Evolutionary conservation across 1,140 invertebrate species (phyloP).

Genomic region (Drosophila murphyi): DNA sequence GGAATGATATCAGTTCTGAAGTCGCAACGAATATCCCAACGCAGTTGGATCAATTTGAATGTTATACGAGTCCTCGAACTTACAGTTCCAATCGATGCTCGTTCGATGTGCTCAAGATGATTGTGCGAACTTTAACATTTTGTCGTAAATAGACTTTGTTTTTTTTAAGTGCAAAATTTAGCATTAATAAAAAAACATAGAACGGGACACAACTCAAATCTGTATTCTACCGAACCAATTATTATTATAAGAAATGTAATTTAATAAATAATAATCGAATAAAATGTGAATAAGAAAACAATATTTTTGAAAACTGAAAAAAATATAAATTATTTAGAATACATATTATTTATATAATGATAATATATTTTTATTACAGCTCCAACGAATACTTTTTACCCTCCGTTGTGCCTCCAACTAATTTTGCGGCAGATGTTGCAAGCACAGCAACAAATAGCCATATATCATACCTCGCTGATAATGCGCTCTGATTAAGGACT

Average conservation of each 20-base stretch:
- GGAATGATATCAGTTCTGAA: neutral
- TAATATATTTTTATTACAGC: too few species aligned
- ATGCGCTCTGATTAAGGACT: constrained; percentile 66
- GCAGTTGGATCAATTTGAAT: neutral
- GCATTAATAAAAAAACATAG: too few species aligned
- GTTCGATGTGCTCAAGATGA: neutral
- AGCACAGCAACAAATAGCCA: constrained; percentile 49
- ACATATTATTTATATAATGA: too few species aligned
- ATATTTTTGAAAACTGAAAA: neutral
- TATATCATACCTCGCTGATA: constrained; percentile 67
- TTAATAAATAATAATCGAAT: neutral
- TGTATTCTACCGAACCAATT: too few species aligned
- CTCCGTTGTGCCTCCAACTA: constrained; percentile 4
- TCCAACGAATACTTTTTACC: neutral
- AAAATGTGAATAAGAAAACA: neutral
- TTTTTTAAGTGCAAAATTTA: too few species aligned
- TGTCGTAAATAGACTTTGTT: too few species aligned
- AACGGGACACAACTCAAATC: too few species aligned
- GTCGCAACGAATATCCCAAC: neutral
- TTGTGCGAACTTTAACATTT: neutral
- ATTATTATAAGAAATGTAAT: too few species aligned
- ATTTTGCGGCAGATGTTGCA: constrained; percentile 54
- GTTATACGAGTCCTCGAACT: neutral
- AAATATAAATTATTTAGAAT: neutral
- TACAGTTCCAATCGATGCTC: neutral